These are phyloP conservation scores for Prunella fulvescens DNA, from an alignment of 2,113 vertebrate species.

Conservation along the genomic window DNA sequence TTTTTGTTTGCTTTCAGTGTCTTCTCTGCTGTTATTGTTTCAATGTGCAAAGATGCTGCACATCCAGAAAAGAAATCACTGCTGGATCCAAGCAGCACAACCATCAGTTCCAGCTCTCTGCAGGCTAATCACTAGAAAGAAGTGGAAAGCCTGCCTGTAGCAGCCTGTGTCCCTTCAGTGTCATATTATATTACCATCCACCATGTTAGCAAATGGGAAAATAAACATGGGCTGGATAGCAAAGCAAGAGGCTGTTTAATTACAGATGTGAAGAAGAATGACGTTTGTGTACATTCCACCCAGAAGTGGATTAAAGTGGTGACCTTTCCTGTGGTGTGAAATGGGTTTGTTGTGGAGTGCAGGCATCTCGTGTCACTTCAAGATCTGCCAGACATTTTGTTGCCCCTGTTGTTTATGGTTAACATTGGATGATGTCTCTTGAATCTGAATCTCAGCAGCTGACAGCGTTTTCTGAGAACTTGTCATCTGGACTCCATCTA, in stretches of 20 bases:
- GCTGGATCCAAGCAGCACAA: neutral
- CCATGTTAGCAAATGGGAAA: constrained; percentile 61
- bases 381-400: constrained; percentile 23
- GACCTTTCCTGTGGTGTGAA: constrained; percentile 67
- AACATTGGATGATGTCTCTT: neutral
- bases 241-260: constrained; percentile 68
- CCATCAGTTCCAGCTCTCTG: neutral
- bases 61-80: neutral
- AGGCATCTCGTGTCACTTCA: constrained; percentile 19
- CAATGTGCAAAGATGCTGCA: neutral
- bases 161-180: constrained; percentile 45
- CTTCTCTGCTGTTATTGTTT: neutral
- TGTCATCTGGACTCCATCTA: constrained; percentile 64
- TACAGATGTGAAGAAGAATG: constrained; percentile 60
- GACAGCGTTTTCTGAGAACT: constrained; percentile 36
- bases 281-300: constrained; percentile 69
- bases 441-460: constrained; percentile 9
- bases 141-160: neutral
- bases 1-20: neutral
- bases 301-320: constrained; percentile 62
- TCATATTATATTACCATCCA: constrained; percentile 60
- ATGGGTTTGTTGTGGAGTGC: constrained; percentile 11
- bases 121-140: neutral
- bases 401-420: constrained; percentile 58
- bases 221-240: constrained; percentile 64